Evolutionary conservation across 2,113 vertebrate species (phyloP).

Genomic region (Spea multiplicata): DNA sequence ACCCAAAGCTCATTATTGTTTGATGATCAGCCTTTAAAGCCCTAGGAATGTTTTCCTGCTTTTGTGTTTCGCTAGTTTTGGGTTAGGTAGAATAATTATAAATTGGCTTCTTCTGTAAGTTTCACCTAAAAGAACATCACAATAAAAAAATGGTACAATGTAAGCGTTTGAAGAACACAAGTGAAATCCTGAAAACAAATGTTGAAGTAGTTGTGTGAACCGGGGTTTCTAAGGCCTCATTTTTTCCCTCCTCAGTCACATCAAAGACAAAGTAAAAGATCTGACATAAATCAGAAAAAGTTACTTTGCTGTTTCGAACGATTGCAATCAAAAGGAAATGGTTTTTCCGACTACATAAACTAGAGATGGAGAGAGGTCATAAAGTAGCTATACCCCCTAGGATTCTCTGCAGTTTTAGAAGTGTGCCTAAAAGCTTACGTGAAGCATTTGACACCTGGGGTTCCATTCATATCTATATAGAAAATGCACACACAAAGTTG

Average conservation of each 20-base stretch:
- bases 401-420: constrained; percentile 81
- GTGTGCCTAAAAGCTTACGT: constrained; percentile 82
- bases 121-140: constrained; percentile 59
- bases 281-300: constrained; percentile 81
- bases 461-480: constrained; percentile 36
- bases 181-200: constrained; percentile 84
- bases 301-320: constrained; percentile 85
- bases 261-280: constrained; percentile 78
- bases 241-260: constrained; percentile 74
- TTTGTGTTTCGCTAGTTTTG: constrained; percentile 11
- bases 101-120: constrained; percentile 34
- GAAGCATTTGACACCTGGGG: constrained; percentile 56
- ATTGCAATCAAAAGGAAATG: constrained; percentile 84
- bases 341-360: constrained; percentile 82
- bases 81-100: constrained; percentile 14
- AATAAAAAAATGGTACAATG: constrained; percentile 56
- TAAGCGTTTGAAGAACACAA: constrained; percentile 71
- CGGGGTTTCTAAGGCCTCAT: constrained; percentile 70
- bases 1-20: constrained; percentile 13
- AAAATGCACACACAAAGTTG: constrained; percentile 40
- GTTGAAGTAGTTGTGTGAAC: constrained; percentile 67
- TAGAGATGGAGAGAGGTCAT: constrained; percentile 74
- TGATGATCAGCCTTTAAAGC: constrained; percentile 37
- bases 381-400: constrained; percentile 81
- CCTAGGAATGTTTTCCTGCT: constrained; percentile 15